A percentile compares a stretch with the other conserved stretches of the same genome.
Evolutionary conservation across 2,113 vertebrate species (phyloP).

Genomic region (Corythaeola cristata): DNA sequence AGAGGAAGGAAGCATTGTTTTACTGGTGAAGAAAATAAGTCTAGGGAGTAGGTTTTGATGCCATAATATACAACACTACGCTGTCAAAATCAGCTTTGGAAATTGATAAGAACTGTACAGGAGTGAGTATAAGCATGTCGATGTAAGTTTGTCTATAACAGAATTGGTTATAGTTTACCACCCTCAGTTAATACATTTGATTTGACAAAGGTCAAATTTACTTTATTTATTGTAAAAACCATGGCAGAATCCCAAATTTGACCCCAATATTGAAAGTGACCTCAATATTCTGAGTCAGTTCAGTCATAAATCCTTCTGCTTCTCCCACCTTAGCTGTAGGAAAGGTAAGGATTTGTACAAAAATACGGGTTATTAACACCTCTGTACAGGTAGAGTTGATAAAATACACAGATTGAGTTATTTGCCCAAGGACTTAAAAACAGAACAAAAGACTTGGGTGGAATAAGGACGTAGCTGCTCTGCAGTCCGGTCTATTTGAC

Average conservation of each 20-base stretch:
- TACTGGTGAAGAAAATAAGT: not conserved
- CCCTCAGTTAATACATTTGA: not conserved
- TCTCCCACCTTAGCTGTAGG: not conserved
- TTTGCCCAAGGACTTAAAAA: not conserved
- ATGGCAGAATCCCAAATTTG: not conserved
- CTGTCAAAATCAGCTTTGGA: not conserved
- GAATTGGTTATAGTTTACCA: not conserved
- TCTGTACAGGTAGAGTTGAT: not conserved
- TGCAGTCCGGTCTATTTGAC: not conserved
- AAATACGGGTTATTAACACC: not conserved
- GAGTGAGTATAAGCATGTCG: not conserved
- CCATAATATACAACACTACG: fast-evolving
- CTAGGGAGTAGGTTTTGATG: not conserved
- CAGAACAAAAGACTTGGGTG: not conserved
- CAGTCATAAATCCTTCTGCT: not conserved
- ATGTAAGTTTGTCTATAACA: not conserved
- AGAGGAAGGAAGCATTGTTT: not conserved
- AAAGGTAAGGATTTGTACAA: not conserved
- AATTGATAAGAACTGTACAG: not conserved
- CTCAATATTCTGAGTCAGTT: not conserved
- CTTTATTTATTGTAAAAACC: not conserved
- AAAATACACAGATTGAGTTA: not conserved
- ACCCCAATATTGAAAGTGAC: not conserved
- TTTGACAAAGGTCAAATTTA: not conserved
- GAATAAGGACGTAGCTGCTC: not conserved